Evolutionary conservation across 92 coral and sea anemone genomes (phyloP).

Genomic region (Porites lobata): DNA sequence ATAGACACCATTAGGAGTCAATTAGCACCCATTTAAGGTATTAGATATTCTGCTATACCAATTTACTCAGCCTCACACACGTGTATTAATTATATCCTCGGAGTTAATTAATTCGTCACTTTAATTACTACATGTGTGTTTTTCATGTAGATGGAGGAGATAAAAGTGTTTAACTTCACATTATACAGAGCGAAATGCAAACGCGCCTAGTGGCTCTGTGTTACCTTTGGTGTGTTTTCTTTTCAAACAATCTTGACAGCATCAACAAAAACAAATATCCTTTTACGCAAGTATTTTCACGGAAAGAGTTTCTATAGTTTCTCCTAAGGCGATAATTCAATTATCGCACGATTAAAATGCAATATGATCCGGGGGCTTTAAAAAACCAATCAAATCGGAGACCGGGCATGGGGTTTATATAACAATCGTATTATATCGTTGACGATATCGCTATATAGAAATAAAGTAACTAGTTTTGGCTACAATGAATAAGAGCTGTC

Average conservation of each 20-base stretch:
- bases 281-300: constrained; percentile 10
- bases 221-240: constrained; percentile 46
- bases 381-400: constrained; percentile 21
- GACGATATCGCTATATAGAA: constrained; percentile 16
- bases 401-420: neutral
- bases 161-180: constrained; percentile 80
- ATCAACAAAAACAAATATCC: constrained; percentile 35
- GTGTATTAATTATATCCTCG: constrained; percentile 43
- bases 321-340: constrained; percentile 43
- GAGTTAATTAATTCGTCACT: constrained; percentile 79
- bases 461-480: constrained; percentile 24
- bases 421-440: constrained; percentile 24
- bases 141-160: constrained; percentile 53
- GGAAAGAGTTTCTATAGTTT: constrained; percentile 17
- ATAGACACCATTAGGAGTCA: constrained; percentile 69
- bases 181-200: constrained; percentile 35
- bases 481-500: constrained; percentile 24
- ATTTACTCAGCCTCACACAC: constrained; percentile 58
- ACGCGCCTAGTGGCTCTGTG: constrained; percentile 6
- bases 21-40: constrained; percentile 80
- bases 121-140: constrained; percentile 45
- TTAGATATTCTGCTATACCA: constrained; percentile 51
- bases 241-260: constrained; percentile 42
- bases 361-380: constrained; percentile 32
- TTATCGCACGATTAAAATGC: constrained; percentile 54